phyloP scores from a whole-genome alignment of 2,888 invertebrate genomes.

The Drosophila robusta region DNA sequence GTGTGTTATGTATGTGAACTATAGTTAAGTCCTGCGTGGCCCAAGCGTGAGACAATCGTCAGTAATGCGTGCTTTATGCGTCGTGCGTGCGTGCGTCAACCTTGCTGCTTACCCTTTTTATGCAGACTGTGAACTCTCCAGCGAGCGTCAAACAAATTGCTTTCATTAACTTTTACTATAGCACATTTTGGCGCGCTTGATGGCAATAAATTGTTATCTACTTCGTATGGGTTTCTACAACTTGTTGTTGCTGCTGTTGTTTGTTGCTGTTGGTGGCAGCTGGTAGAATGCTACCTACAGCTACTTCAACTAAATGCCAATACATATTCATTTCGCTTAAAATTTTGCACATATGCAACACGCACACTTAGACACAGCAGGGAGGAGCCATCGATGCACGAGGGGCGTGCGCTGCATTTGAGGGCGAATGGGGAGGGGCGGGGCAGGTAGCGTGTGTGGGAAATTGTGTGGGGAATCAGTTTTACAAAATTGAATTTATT shows the following conservation, averaged over 20 bases:
- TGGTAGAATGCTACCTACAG: slow-evolving; percentile 55
- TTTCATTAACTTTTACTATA: slow-evolving; percentile 79
- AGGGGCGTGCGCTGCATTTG: background rate
- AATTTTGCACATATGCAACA: slow-evolving; percentile 77
- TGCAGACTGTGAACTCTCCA: slow-evolving; percentile 24
- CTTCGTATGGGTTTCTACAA: slow-evolving; percentile 43
- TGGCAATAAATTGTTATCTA: slow-evolving; percentile 77
- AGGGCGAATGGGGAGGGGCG: slow-evolving; percentile 1
- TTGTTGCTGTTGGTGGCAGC: slow-evolving; percentile 41
- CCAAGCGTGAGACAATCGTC: background rate
- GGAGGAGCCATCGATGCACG: slow-evolving; percentile 12
- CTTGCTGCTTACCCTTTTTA: slow-evolving; percentile 18
- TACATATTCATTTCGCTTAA: slow-evolving; percentile 76
- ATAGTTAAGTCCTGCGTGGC: background rate
- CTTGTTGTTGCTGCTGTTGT: slow-evolving; percentile 35
- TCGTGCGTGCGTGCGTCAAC: slow-evolving; percentile 5
- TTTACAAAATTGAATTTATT: slow-evolving; percentile 80
- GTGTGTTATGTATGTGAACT: background rate
- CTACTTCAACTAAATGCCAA: slow-evolving; percentile 78
- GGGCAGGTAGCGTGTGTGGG: slow-evolving; percentile 35
- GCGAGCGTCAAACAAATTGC: slow-evolving; percentile 69
- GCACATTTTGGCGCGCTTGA: slow-evolving; percentile 74
- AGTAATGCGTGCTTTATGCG: slow-evolving; percentile 1
- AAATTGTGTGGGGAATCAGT: slow-evolving; percentile 81
- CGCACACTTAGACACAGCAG: slow-evolving; percentile 43